Base-by-base conservation (phyloP, 2,888 invertebrate genomes). In the Stegana nigrithorax region DNA sequence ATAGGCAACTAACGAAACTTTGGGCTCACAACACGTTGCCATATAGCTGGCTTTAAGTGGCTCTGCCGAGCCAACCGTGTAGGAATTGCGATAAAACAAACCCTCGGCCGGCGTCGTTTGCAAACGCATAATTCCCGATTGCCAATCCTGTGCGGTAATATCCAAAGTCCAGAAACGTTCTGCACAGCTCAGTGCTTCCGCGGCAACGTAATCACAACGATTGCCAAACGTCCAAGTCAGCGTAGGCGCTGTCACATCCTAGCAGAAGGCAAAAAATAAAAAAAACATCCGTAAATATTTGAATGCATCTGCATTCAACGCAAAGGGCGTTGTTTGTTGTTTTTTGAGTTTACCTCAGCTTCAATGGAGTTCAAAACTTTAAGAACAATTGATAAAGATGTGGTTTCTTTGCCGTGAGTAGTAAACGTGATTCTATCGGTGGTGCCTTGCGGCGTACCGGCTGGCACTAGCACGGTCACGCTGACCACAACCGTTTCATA, bases 21-120 rank as follows among this genome's bases (percentile, higher is more conserved):
- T 87, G 0, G 91, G 90, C 5, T 90, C 88, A 80, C 93, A 94
- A 80, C 94, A 94, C 0, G 90, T 91, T 0, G 91, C 89, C 17
- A 90, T 87, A 80, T 92, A 93, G 2, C 89, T 88, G 0, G 91
- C 91, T 12, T 86, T 86, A 1, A 93, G 88, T 29, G 90, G 88
- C 27, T 90, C 90, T 27, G 88, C 88, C 0, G 91, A 90, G 1
- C 94, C 94, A 0, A 91, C 87, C 7, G 89, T 88, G 78, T 91
- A 93, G 26, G 87, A 88, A 42, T 87, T 87, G 27, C 88, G 88
- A 72, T 92, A 89, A 51, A 88, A 86, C 27, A 93, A 73, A 0
- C 92, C 92, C 5, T 73, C 71, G 17, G 86, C 74, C 0, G 91
- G 91, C 1, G 87, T 86, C 0, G 90, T 88, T 10, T 87, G 87